Percentiles rank a stretch among this genome's conserved stretches.
These are phyloP conservation scores for Apamea anceps DNA, from an alignment of 2,888 invertebrate species.

Conservation along the genomic window DNA sequence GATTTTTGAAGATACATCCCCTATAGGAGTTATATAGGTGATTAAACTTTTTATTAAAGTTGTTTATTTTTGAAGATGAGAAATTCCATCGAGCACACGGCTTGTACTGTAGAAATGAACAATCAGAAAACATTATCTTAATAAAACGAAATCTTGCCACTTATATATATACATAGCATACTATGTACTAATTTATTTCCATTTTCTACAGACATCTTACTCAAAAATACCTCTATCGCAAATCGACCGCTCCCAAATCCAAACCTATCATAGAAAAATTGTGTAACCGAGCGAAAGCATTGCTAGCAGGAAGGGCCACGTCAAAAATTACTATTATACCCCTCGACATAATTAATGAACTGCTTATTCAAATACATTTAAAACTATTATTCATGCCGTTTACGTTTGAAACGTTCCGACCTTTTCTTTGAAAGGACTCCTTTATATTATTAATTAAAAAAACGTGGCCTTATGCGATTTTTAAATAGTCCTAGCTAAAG, in stretches of 20 bases:
- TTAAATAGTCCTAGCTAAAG: constrained; percentile 73
- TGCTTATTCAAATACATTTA: constrained; percentile 90
- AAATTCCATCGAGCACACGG: neutral
- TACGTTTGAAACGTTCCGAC: constrained; percentile 89
- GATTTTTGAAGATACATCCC: no score
- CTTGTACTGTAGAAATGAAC: neutral
- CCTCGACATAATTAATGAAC: constrained; percentile 88
- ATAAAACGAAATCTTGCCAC: neutral
- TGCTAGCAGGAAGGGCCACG: constrained; percentile 89
- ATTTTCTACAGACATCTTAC: constrained; percentile 7
- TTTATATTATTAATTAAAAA: constrained; percentile 87
- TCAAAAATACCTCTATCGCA: constrained; percentile 7
- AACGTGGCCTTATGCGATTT: constrained; percentile 83
- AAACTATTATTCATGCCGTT: constrained; percentile 90
- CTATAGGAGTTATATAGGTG: neutral
- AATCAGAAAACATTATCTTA: neutral
- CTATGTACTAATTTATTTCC: neutral
- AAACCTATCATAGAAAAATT: constrained; percentile 79
- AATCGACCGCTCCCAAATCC: constrained; percentile 52
- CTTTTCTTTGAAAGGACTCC: constrained; percentile 85
- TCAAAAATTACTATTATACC: constrained; percentile 90
- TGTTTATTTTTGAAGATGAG: no score
- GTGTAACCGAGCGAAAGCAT: constrained; percentile 86
- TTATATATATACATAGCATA: neutral
- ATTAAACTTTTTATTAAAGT: neutral